phyloP scores from a whole-genome alignment of 1,140 invertebrate genomes.

The Mesaphorura yosii region DNA sequence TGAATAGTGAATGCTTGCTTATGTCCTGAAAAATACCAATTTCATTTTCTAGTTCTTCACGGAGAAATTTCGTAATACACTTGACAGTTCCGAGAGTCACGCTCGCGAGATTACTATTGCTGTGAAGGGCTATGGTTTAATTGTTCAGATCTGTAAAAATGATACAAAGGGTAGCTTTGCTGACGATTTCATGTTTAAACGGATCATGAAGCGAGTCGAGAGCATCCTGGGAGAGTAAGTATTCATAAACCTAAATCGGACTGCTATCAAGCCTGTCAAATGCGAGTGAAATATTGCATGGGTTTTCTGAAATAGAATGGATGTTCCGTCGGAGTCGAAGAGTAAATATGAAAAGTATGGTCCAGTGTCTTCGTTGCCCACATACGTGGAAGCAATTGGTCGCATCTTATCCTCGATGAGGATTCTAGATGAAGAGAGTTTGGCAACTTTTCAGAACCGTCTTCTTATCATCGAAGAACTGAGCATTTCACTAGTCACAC shows the following conservation, averaged over 20 bases:
- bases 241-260: too few species aligned
- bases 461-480: slow-evolving; percentile 16
- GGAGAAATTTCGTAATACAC: slow-evolving; percentile 9
- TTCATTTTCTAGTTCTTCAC: slow-evolving; percentile 21
- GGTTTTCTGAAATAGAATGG: too few species aligned
- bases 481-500: neutral
- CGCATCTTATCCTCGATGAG: slow-evolving; percentile 14
- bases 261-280: too few species aligned
- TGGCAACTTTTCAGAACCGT: slow-evolving; percentile 6
- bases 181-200: slow-evolving; percentile 31
- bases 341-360: slow-evolving; percentile 29
- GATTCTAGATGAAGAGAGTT: slow-evolving; percentile 10
- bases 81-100: slow-evolving; percentile 8
- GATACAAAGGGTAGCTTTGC: too few species aligned
- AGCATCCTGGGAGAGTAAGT: slow-evolving; percentile 33
- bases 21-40: too few species aligned
- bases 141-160: slow-evolving; percentile 31
- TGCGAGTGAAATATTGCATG: too few species aligned
- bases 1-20: too few species aligned
- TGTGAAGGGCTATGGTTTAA: slow-evolving; percentile 35
- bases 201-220: slow-evolving; percentile 35
- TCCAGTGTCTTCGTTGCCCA: slow-evolving; percentile 5
- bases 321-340: too few species aligned
- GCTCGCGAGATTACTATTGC: slow-evolving; percentile 32
- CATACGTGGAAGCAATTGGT: slow-evolving; percentile 22